phyloP scores from a whole-genome alignment of 2,113 vertebrate species.

The Caloenas nicobarica region DNA sequence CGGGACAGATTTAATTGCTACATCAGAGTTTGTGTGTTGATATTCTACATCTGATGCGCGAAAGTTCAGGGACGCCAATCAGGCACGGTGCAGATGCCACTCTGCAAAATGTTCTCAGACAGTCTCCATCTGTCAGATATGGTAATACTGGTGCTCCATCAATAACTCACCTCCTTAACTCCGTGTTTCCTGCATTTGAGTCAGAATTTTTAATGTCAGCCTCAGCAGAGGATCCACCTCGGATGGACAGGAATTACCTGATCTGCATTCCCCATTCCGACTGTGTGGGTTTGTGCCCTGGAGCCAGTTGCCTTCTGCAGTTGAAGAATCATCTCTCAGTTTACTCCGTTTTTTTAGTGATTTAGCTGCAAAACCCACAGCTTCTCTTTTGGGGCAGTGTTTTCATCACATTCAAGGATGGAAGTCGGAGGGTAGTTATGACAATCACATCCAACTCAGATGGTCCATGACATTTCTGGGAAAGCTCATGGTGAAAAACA shows the following conservation, averaged over 20 bases:
- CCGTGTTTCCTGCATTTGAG: background rate
- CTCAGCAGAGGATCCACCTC: background rate
- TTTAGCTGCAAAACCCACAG: background rate
- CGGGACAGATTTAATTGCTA: constrained; percentile 18
- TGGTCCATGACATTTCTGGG: background rate
- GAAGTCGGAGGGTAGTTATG: background rate
- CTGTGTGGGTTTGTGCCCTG: background rate
- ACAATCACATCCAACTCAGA: background rate
- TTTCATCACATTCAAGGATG: background rate
- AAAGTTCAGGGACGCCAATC: constrained; percentile 45
- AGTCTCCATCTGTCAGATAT: constrained; percentile 65
- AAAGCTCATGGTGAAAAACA: background rate
- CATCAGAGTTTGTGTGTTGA: constrained; percentile 7
- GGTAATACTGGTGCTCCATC: constrained; percentile 12
- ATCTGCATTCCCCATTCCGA: background rate
- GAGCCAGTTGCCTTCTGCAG: background rate
- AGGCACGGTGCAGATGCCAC: constrained; percentile 10
- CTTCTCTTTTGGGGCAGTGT: background rate
- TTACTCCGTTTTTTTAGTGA: background rate
- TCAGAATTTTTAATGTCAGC: background rate
- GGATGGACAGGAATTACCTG: background rate
- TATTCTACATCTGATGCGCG: constrained; percentile 23
- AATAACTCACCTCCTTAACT: constrained; percentile 2
- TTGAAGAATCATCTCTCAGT: background rate
- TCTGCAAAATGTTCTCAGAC: constrained; percentile 39